Percentiles rank a stretch among this genome's conserved stretches.
Conservation (phyloP, 2,797 vertebrate genomes). For the Tympanoctomys barrerae region DNA sequence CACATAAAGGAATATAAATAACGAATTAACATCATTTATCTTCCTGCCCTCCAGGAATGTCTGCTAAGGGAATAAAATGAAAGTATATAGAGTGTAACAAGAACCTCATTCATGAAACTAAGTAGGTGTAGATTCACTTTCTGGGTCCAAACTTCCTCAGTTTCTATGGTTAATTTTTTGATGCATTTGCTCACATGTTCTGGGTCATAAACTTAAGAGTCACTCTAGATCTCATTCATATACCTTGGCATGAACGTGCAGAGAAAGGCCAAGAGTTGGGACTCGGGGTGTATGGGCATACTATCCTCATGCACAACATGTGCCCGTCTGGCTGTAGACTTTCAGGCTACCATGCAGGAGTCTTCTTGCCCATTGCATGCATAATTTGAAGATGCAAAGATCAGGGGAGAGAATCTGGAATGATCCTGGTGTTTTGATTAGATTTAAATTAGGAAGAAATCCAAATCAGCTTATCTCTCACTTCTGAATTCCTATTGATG, state of each 20-base stretch:
- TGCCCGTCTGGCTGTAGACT: background rate
- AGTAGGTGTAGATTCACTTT: background rate
- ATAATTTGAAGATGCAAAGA: constrained; percentile 61
- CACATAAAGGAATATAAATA: constrained; percentile 31
- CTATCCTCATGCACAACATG: background rate
- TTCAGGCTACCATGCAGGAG: constrained; percentile 2
- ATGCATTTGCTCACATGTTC: background rate
- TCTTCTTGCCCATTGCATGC: constrained; percentile 23
- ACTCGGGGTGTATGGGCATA: background rate
- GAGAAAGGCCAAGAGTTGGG: background rate
- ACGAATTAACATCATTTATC: constrained; percentile 22
- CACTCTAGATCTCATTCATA: background rate
- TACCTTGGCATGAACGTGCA: background rate
- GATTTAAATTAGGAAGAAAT: constrained; percentile 60
- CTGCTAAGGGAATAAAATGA: constrained; percentile 40
- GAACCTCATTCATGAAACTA: background rate
- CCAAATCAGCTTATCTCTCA: constrained; percentile 47
- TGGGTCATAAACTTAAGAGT: constrained; percentile 3
- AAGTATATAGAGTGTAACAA: constrained; percentile 6
- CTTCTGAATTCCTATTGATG: constrained; percentile 55
- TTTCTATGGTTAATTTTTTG: background rate
- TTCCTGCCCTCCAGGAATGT: background rate
- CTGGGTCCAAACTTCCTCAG: background rate
- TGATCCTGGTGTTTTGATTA: constrained; percentile 55
- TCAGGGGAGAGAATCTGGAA: constrained; percentile 59